Evolutionary conservation across 2,797 vertebrate genomes (phyloP).

Genomic region (Borostomias antarcticus): DNA sequence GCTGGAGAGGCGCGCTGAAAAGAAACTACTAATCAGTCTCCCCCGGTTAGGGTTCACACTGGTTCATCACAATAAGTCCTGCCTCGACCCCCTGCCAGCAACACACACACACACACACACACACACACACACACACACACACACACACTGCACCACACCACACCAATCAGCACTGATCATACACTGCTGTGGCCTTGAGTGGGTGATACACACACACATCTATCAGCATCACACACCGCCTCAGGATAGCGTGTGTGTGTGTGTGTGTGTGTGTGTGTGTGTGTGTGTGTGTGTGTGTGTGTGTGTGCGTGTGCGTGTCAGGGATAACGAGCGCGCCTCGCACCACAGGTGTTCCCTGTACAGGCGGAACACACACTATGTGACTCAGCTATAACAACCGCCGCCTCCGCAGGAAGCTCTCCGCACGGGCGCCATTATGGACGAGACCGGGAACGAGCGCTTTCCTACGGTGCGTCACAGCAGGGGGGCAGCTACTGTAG

Average conservation of each 20-base stretch:
- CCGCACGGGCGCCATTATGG: no score
- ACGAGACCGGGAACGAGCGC: no score
- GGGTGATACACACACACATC: no score
- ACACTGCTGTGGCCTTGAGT: slow-evolving; percentile 31
- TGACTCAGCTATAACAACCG: no score
- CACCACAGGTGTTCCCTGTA: no score
- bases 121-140: slow-evolving; percentile 14
- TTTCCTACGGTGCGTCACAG: no score
- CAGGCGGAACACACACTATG: no score
- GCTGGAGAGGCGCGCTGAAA: slow-evolving; percentile 2
- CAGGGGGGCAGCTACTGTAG: no score
- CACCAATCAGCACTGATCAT: slow-evolving; percentile 25
- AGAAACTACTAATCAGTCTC: not conserved
- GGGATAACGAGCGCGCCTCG: no score
- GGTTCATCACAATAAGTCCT: slow-evolving; percentile 30
- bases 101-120: slow-evolving; percentile 9
- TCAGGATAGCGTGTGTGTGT: not conserved
- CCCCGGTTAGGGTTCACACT: slow-evolving; percentile 10
- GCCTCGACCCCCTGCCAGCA: slow-evolving; percentile 16
- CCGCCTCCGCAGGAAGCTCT: no score
- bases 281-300: slow-evolving; percentile 34
- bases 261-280: slow-evolving; percentile 23
- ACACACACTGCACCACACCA: slow-evolving; percentile 5
- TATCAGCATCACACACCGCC: no score
- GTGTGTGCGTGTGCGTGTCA: slow-evolving; percentile 31